A percentile compares a stretch with the other conserved stretches of the same genome.
Conservation (phyloP, 2,113 vertebrate species). For the Hippolais icterina region DNA sequence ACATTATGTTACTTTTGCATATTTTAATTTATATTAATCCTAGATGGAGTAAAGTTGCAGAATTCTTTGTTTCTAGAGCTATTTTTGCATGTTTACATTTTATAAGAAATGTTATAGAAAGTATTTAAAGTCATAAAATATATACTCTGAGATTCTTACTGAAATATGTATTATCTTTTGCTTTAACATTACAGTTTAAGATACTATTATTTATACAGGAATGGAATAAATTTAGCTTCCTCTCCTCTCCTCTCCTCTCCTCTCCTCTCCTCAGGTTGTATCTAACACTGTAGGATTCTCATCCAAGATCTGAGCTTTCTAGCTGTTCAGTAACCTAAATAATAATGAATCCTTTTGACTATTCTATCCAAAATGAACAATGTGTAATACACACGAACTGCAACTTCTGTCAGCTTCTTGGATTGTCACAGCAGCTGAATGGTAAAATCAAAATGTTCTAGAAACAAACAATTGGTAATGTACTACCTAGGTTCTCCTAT, state of each 20-base stretch:
- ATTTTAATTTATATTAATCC: neutral
- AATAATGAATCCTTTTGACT: neutral
- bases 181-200: neutral
- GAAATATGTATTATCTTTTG: neutral
- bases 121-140: neutral
- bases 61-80: neutral
- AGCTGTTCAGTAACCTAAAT: neutral
- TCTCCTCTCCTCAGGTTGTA: too few relatives aligned
- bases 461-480: slow-evolving; percentile 4
- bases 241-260: neutral
- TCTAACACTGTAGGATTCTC: neutral
- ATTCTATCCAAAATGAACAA: neutral
- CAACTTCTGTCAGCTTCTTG: neutral
- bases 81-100: neutral
- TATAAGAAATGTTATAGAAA: neutral
- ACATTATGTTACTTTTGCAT: neutral
- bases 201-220: neutral
- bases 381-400: neutral
- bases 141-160: neutral
- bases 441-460: neutral
- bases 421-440: neutral
- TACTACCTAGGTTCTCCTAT: neutral
- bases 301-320: neutral
- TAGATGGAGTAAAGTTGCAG: neutral
- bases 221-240: neutral